Conservation (phyloP, 1,140 invertebrate genomes). For the Papilio helenus region DNA sequence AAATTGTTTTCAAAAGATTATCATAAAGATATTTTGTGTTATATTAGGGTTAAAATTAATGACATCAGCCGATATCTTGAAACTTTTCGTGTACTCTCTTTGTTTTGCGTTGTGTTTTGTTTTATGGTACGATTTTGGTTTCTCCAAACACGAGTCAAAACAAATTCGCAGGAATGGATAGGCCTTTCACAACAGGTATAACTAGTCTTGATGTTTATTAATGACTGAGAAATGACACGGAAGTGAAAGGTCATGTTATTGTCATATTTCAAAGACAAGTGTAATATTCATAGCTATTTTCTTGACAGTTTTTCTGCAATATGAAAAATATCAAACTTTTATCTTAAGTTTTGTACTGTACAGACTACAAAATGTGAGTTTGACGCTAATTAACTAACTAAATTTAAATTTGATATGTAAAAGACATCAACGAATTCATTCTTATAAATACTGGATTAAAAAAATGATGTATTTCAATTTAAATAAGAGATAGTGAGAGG, state of each 20-base stretch:
- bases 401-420: neutral
- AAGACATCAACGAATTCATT: conserved; percentile 17
- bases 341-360: too few species aligned
- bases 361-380: too few species aligned
- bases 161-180: neutral
- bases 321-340: too few species aligned
- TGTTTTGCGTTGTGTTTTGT: neutral
- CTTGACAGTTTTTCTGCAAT: too few species aligned
- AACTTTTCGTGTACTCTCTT: neutral
- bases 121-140: neutral
- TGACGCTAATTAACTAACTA: too few species aligned
- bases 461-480: neutral
- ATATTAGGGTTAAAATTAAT: too few species aligned
- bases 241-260: conserved; percentile 9
- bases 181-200: conserved; percentile 15
- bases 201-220: neutral
- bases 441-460: neutral
- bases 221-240: conserved; percentile 12
- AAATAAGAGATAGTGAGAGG: conserved; percentile 5
- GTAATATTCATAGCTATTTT: neutral
- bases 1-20: too few species aligned
- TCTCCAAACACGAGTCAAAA: neutral
- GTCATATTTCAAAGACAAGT: neutral
- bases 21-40: too few species aligned
- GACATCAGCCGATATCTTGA: too few species aligned